Evolutionary conservation across 2,888 invertebrate genomes (phyloP).

Genomic region (Protonemura montana): DNA sequence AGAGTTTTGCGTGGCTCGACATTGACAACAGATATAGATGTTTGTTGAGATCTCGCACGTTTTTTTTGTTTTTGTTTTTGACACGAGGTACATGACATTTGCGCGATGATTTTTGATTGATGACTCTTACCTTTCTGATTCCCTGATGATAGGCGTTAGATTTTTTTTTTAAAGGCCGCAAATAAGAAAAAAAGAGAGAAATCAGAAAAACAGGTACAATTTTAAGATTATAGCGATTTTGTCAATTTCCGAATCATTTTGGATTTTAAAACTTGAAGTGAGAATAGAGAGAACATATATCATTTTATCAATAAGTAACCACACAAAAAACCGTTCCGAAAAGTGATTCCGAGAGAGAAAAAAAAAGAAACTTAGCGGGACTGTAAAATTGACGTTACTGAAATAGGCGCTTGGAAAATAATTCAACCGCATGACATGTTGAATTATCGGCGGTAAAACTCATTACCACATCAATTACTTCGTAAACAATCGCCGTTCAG

Average conservation of each 20-base stretch:
- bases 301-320: neutral
- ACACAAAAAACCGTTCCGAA: neutral
- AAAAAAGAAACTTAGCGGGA: neutral
- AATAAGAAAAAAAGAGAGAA: neutral
- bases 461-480: neutral
- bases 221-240: neutral
- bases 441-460: neutral
- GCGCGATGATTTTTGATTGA: neutral
- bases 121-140: neutral
- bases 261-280: neutral
- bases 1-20: neutral
- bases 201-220: neutral
- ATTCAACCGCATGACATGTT: neutral
- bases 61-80: neutral
- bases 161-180: neutral
- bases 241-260: neutral
- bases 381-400: too few relatives aligned
- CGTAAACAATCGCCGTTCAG: neutral
- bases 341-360: neutral
- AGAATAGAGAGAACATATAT: neutral
- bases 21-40: neutral
- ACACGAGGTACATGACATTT: neutral
- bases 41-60: neutral
- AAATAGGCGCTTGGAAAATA: neutral
- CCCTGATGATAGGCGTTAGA: neutral